These are phyloP conservation scores for Argyresthia albistria DNA, from an alignment of 2,888 invertebrate species.

Conservation along the genomic window DNA sequence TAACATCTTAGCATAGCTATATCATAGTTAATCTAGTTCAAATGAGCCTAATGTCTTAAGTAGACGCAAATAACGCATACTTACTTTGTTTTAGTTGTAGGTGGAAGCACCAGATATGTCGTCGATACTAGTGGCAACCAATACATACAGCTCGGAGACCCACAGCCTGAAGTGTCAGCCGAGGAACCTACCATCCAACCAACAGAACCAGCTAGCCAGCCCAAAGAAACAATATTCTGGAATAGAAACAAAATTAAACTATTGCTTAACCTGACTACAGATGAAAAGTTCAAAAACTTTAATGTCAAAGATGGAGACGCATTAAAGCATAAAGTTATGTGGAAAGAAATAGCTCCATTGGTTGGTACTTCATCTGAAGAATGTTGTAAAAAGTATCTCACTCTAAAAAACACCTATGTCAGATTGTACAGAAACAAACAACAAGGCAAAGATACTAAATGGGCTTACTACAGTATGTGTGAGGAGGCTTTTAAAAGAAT, in stretches of 20 bases:
- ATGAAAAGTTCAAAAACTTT: constrained; percentile 28
- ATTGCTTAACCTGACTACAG: constrained; percentile 42
- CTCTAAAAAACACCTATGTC: constrained; percentile 48
- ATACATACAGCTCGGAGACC: constrained; percentile 10
- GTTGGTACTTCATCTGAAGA: constrained; percentile 42
- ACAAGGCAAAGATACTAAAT: constrained; percentile 51
- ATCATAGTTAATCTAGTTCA: too few relatives aligned
- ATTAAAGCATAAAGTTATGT: constrained; percentile 33
- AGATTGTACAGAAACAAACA: constrained; percentile 52
- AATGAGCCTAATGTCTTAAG: too few relatives aligned
- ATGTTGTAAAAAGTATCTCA: constrained; percentile 50
- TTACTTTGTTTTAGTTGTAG: too few relatives aligned
- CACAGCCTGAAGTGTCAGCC: too few relatives aligned
- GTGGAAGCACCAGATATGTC: constrained; percentile 40
- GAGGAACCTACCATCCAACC: constrained; percentile 7
- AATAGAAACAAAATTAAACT: constrained; percentile 45
- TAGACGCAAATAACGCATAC: too few relatives aligned
- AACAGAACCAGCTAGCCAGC: constrained; percentile 22
- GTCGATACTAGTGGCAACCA: constrained; percentile 33
- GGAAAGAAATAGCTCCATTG: constrained; percentile 39
- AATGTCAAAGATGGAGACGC: constrained; percentile 9
- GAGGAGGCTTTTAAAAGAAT: constrained; percentile 56
- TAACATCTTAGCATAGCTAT: too few relatives aligned
- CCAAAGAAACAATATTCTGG: constrained; percentile 46
- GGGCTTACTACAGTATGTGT: constrained; percentile 50